A percentile compares a stretch with the other conserved stretches of the same genome.
Conservation (phyloP, 2,888 invertebrate species). For the Diplolepis rosae region DNA sequence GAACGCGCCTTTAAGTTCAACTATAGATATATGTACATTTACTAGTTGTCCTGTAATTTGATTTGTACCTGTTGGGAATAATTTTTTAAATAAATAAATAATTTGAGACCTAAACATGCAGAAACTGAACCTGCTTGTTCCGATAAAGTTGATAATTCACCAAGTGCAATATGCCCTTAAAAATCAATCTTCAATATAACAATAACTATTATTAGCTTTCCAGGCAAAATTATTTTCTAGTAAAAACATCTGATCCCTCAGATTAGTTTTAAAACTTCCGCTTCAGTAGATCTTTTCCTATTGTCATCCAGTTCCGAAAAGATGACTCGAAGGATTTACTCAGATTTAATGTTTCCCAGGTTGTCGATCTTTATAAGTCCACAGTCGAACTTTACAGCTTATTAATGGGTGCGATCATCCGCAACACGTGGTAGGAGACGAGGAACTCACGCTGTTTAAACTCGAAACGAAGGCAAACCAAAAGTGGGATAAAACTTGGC, state of each 20-base stretch:
- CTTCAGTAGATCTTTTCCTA: neutral
- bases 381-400: neutral
- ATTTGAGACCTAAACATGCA: too few species aligned
- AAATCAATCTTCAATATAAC: too few species aligned
- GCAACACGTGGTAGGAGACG: neutral
- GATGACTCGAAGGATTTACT: neutral
- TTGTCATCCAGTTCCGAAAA: neutral
- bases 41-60: too few species aligned
- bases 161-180: too few species aligned
- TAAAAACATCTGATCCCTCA: neutral
- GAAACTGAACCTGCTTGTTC: too few species aligned
- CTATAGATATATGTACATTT: too few species aligned
- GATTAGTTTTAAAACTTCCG: neutral
- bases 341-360: neutral
- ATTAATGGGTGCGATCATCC: neutral
- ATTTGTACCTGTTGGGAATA: too few species aligned
- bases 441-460: neutral
- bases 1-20: too few species aligned
- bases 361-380: neutral
- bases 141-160: too few species aligned
- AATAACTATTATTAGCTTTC: too few species aligned
- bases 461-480: neutral
- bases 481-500: constrained; percentile 13
- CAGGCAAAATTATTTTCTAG: too few species aligned
- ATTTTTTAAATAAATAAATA: too few species aligned